These are phyloP conservation scores for Andrena minutula DNA, from an alignment of 2,888 invertebrate genomes.

Conservation along the genomic window DNA sequence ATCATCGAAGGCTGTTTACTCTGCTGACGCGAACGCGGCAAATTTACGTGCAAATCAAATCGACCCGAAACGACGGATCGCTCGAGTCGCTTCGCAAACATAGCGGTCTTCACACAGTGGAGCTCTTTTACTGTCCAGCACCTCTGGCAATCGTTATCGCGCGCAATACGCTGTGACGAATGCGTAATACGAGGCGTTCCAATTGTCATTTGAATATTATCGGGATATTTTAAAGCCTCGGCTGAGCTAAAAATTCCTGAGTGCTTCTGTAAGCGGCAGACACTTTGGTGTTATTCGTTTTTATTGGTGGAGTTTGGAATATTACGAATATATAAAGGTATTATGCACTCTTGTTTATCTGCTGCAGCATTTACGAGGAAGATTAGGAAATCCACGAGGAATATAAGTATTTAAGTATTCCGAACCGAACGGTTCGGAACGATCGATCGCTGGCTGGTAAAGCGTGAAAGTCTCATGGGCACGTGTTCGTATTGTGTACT, in stretches of 20 bases:
- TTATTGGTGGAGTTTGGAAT: too few relatives aligned
- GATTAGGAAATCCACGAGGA: too few relatives aligned
- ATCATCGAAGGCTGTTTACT: conserved; percentile 6
- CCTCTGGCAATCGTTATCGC: neutral
- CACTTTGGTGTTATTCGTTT: neutral
- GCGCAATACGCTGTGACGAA: neutral
- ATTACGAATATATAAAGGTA: too few relatives aligned
- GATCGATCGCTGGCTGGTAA: conserved; percentile 34
- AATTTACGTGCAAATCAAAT: conserved; percentile 3
- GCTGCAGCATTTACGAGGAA: too few relatives aligned
- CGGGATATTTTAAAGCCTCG: conserved; percentile 14
- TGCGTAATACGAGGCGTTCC: neutral
- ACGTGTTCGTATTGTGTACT: conserved; percentile 31
- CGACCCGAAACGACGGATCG: conserved; percentile 4
- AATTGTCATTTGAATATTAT: conserved; percentile 19
- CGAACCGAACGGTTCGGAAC: conserved; percentile 30
- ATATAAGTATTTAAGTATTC: conserved; percentile 11
- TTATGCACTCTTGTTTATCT: too few relatives aligned
- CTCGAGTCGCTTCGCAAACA: conserved; percentile 3
- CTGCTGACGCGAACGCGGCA: neutral
- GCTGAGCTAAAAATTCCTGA: neutral
- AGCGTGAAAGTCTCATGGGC: conserved; percentile 62
- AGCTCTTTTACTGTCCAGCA: neutral
- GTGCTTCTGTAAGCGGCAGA: too few relatives aligned
- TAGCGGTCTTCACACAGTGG: neutral